phyloP scores from a whole-genome alignment of 2,888 invertebrate species.

The Ptilodon capucinus region DNA sequence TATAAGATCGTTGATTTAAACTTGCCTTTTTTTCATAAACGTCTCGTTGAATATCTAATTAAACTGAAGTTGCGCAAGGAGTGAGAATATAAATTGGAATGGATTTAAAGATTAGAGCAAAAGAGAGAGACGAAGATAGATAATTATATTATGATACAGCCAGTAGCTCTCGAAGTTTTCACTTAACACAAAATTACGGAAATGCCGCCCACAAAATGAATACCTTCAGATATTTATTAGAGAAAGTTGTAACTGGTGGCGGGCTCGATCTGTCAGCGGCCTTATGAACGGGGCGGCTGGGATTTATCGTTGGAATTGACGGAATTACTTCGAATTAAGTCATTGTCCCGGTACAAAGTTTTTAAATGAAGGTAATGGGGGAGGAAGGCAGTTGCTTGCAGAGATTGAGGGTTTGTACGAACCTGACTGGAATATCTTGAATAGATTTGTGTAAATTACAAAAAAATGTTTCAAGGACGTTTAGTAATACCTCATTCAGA shows the following conservation, averaged over 20 bases:
- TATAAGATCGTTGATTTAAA: no score
- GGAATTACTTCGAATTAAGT: conserved; percentile 25
- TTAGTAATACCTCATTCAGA: neutral
- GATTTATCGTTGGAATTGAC: conserved; percentile 30
- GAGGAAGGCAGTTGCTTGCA: neutral
- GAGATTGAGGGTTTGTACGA: neutral
- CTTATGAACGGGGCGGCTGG: conserved; percentile 17
- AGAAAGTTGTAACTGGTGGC: conserved; percentile 24
- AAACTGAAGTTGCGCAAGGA: no score
- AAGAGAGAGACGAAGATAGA: neutral
- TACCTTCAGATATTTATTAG: conserved; percentile 26
- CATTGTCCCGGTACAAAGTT: conserved; percentile 22
- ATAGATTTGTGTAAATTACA: neutral
- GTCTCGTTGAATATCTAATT: no score
- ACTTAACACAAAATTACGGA: conserved; percentile 22
- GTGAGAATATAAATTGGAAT: neutral
- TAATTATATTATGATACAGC: neutral
- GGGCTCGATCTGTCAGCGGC: conserved; percentile 17
- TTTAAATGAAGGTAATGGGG: conserved; percentile 13
- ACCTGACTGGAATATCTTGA: neutral
- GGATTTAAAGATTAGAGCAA: neutral
- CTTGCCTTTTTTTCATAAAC: no score
- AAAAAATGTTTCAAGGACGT: neutral
- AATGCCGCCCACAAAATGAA: conserved; percentile 9
- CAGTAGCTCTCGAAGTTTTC: conserved; percentile 20